Base-by-base conservation (phyloP, 2,888 invertebrate species). In the Meloe dianella region DNA sequence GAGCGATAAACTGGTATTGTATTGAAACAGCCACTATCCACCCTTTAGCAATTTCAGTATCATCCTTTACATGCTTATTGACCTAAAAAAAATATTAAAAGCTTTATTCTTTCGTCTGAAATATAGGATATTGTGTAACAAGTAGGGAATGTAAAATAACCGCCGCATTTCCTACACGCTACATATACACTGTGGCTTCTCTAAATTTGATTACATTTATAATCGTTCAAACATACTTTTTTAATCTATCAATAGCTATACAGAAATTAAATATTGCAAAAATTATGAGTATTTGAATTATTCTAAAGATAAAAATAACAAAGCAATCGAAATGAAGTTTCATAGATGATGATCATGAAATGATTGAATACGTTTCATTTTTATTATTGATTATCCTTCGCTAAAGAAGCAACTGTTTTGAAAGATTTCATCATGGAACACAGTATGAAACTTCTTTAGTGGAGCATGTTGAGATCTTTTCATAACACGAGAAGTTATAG, bases 1-100 rank as follows among this genome's bases (percentile, higher is more conserved):
- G 78, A 77, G 75, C 80, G 81, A 81, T 80, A 80, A 81, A 80
- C 77, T 76, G 76, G 71, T 70, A 77, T 73, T 76, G 72, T 70
- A 76, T 75, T 73, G 73, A 78, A 77, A 74, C 75, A 75, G 75
- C 74, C 22, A 51, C 47, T 38, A 60, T 22, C 35, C 35, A 12
- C 35, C 41, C 60, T 60, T 22, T 60, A 51, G 12, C 51, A 38
- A 30, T 30, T 27, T 9, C 27, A 41, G 22, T 27, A 72, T 69
- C 75, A 77, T 78, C 78, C 75, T 74, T 78, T 51, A 77, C 73
- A 72, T 73, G 75, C 72, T 73, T 74, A 74, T 67, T 77, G 73
- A 75, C 75, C 77, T 76, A 74, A 76, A 74, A 41, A 41, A 41
- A 38, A 38, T 9, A 12, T 6, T 38, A 14, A 32, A 41, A 17